These are phyloP conservation scores for Drosophila aff. DNA, from an alignment of 1,140 invertebrate genomes.

Conservation along the genomic window DNA sequence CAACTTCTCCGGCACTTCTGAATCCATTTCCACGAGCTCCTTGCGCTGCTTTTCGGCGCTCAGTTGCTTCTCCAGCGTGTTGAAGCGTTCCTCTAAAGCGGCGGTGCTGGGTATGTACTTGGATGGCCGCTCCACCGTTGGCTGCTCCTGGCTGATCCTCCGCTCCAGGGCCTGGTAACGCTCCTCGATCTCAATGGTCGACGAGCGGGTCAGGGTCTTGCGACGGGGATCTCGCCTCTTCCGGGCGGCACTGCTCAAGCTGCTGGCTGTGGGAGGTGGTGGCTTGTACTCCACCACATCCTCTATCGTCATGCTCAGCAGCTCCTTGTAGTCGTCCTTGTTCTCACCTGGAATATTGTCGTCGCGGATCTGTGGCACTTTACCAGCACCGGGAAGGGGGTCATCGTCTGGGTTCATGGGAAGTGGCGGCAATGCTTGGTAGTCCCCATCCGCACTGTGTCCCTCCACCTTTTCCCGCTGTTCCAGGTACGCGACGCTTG, in stretches of 20 bases:
- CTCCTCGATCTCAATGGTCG: slow-evolving; percentile 81
- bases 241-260: slow-evolving; percentile 37
- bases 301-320: slow-evolving; percentile 74
- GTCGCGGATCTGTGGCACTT: slow-evolving; percentile 55
- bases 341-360: slow-evolving; percentile 75
- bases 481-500: slow-evolving; percentile 17
- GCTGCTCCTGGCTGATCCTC: slow-evolving; percentile 61
- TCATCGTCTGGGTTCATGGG: not conserved
- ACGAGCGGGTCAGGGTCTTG: slow-evolving; percentile 68
- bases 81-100: slow-evolving; percentile 70
- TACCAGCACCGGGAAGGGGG: slow-evolving; percentile 1
- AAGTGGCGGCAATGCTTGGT: slow-evolving; percentile 4
- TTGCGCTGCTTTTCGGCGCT: slow-evolving; percentile 58
- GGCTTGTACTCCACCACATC: not conserved
- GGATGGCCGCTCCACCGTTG: slow-evolving; percentile 18
- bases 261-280: slow-evolving; percentile 14
- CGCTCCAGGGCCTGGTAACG: slow-evolving; percentile 71
- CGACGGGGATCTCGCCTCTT: slow-evolving; percentile 74
- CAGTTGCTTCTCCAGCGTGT: slow-evolving; percentile 66
- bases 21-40: slow-evolving; percentile 19
- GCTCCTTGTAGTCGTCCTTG: slow-evolving; percentile 71
- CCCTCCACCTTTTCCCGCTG: slow-evolving; percentile 44
- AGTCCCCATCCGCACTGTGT: slow-evolving; percentile 20
- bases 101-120: slow-evolving; percentile 73
- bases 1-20: slow-evolving; percentile 22